Evolutionary conservation across 23 tunicate genomes (phyloP), one percentile per base, ranked within the genome.

Genomic region (Pegea sp.): DNA sequence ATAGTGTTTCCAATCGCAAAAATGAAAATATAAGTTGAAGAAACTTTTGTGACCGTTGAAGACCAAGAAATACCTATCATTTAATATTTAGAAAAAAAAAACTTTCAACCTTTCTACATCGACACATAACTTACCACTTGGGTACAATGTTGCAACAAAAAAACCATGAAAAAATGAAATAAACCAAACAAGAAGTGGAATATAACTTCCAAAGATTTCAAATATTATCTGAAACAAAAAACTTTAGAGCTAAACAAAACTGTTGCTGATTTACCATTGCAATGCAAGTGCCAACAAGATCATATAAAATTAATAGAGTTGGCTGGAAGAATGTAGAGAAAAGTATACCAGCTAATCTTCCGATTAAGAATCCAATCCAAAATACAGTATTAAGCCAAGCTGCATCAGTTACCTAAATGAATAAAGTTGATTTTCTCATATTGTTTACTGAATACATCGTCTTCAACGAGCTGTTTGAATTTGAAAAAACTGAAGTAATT

Each of bases 1-100:
- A 72, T 33, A 20, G 99, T 90, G 62, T 78, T 73, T 34, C 99
- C 99, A 58, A 63, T 86, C 20, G 65, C 90, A 67, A 73, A 91
- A 18, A 91, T 70, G 5, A 84, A 84, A 48, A 84, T 72, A 48
- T 84, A 84, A 19, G 81, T 84, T 7, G 61, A 59, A 19, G 95
- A 84, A 26, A 84, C 63, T 64, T 73, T 84, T 33, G 95, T 84
- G 19, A 72, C 51, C 42, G 42, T 55, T 23, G 84, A 73, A 20
- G 73, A 33, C 71, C 81, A 73, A 1, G 95, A 84, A 22, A 84
- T 50, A 1, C 95, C 95, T 84, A n/a, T n/a, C n/a, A n/a, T n/a
- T n/a, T n/a, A n/a, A n/a, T n/a, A n/a, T n/a, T n/a, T n/a, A n/a
- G n/a, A n/a, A n/a, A n/a, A n/a, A n/a, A n/a, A n/a, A n/a, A n/a